Base-by-base conservation (phyloP, 2,797 vertebrate species). In the Tympanoctomys barrerae region DNA sequence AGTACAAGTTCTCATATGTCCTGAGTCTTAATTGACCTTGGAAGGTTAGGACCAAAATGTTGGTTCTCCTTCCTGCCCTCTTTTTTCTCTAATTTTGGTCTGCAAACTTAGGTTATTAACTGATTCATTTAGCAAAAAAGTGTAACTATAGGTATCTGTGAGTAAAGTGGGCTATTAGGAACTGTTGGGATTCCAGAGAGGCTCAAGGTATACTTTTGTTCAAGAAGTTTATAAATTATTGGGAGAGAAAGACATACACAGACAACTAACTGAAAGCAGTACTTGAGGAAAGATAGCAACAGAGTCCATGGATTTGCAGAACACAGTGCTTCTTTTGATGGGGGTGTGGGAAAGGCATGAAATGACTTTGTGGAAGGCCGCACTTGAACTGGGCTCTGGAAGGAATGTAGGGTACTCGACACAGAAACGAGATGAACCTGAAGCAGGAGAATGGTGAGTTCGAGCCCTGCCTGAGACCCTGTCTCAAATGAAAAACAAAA, bases 331-430 rank as follows among this genome's bases (percentile, higher is more conserved):
- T 61, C 66, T 84, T 71, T 75, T 18, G 39, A 11, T 0, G 31
- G 82, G 18, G n/a, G 62, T 7, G 7, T 59, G 61, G 19, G 28
- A 21, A 36, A 84, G 10, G 13, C 19, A 0, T 85, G 75, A 46
- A 75, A 75, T 73, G 62, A 80, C n/a, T 79, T 87, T 71, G 16
- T n/a, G 4, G 42, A 52, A 80, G 39, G 26, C 14, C 49, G 12
- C 16, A 46, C 91, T 82, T 92, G 70, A 78, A 80, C 61, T 64
- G 42, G 86, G n/a, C 52, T 85, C 90, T 84, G 39, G 88, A 82
- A 46, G 36, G 61, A 42, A 42, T 28, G 9, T 80, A 87, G 54
- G 26, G 28, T 90, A 89, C 61, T 84, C 93, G 54, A 75, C 9
- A 66, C 14, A 36, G 59, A 87, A 90, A 49, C 59, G 54, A 90